These are phyloP conservation scores for Parapristionchus giblindavisi DNA, from an alignment of 2,888 invertebrate species.

Conservation along the genomic window DNA sequence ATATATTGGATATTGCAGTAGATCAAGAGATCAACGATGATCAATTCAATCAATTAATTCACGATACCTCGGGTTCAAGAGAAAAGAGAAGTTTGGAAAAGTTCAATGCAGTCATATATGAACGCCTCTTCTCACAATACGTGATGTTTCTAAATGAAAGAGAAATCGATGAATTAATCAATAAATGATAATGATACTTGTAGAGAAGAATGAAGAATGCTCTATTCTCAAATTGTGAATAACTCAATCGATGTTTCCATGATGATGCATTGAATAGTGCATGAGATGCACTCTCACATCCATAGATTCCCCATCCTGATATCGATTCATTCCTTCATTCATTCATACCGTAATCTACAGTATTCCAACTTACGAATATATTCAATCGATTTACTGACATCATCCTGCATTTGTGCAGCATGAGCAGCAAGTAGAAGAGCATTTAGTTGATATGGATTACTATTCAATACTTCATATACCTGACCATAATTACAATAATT, in stretches of 20 bases:
- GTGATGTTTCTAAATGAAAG: conserved; percentile 76
- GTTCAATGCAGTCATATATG: conserved; percentile 80
- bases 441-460: conserved; percentile 58
- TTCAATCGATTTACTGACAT: conserved; percentile 55
- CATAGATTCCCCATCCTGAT: conserved; percentile 80
- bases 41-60: background rate
- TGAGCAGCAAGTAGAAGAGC: conserved; percentile 58
- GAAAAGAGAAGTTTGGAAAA: conserved; percentile 84
- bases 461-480: conserved; percentile 11
- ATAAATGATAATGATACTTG: conserved; percentile 81
- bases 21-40: background rate
- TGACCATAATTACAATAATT: background rate
- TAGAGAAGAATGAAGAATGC: conserved; percentile 83
- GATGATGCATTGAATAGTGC: conserved; percentile 80
- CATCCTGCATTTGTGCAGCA: conserved; percentile 56
- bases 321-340: conserved; percentile 20
- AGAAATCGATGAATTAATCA: conserved; percentile 69
- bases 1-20: background rate
- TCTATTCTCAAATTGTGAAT: conserved; percentile 83
- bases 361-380: conserved; percentile 49
- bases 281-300: conserved; percentile 83
- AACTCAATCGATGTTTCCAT: conserved; percentile 76
- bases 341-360: background rate
- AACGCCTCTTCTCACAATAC: conserved; percentile 81
- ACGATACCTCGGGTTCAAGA: conserved; percentile 75